These are phyloP conservation scores for Percina caprodes DNA, from an alignment of 2,113 vertebrate genomes.

Conservation along the genomic window DNA sequence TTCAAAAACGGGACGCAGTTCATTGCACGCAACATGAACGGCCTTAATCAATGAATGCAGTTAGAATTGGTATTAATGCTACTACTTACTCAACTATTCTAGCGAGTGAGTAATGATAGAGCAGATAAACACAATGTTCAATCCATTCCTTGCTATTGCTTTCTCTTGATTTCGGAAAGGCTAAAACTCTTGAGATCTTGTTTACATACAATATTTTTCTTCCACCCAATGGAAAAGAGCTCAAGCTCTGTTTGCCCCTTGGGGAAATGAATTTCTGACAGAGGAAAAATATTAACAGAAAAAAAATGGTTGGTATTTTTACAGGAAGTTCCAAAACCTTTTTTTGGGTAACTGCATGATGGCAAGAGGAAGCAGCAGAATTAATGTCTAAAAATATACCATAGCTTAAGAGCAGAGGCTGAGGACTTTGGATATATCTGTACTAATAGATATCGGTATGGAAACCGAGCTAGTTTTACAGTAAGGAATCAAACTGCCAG, in stretches of 20 bases:
- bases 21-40: too few relatives aligned
- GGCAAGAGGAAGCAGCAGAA: constrained; percentile 9
- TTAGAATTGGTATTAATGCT: too few relatives aligned
- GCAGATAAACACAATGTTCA: too few relatives aligned
- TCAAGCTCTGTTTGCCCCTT: background rate
- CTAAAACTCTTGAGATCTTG: background rate
- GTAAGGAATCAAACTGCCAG: constrained; percentile 32
- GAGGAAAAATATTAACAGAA: background rate
- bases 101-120: too few relatives aligned
- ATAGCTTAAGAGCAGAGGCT: background rate
- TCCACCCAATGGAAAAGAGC: background rate
- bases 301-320: background rate
- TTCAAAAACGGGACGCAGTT: too few relatives aligned
- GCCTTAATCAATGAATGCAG: background rate
- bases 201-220: constrained; percentile 13
- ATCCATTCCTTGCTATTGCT: too few relatives aligned
- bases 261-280: background rate
- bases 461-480: constrained; percentile 18
- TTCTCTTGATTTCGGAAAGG: background rate
- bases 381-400: constrained; percentile 8
- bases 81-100: background rate
- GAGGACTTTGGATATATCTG: constrained; percentile 15
- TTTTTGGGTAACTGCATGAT: background rate
- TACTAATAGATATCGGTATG: background rate
- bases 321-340: constrained; percentile 13